Evolutionary conservation across 2,797 vertebrate species (phyloP), one percentile per base, ranked within the genome.

Genomic region (Eurystomus glaucurus): DNA sequence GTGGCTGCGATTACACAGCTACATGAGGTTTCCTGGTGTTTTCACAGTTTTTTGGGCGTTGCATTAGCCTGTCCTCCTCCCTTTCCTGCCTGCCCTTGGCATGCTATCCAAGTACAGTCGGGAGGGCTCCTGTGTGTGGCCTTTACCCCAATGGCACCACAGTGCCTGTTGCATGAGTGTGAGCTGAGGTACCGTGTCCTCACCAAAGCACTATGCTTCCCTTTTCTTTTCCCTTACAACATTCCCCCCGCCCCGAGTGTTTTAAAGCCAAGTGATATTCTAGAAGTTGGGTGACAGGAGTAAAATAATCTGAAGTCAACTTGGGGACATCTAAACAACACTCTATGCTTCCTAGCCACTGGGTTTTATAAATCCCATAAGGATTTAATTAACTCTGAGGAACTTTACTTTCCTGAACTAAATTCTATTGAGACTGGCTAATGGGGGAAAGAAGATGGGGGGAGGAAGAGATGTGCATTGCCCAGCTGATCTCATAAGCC

Each of bases 81-180:
- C 51, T 68, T 29, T 33, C 10, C 17, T 33, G 29, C 77, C 54
- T 55, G 75, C 21, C 70, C 70, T 35, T 1, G 1, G 48, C 13
- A 0, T 5, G 11, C 14, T 74, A 19, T 17, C 33, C 0, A 0
- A 43, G 51, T 2, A 4, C 0, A 1, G 45, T 52, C 11, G 1
- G 76, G 75, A 60, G n/a, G 60, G 43, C 61, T 80, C 41, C 35
- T 11, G 14, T 14, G 15, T 28, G 57, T 58, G 37, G 50, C 37
- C 48, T 78, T 76, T 33, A 19, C 61, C 55, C 14, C 9, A 8
- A 1, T 3, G 35, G 69, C 48, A 57, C 31, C 0, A 0, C 39
- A 33, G 65, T 0, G 50, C n/a, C 70, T 66, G 33, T 6, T 51
- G 60, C 1, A 1, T 39, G 4, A 29, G 51, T 0, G 0, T 31